Evolutionary conservation across 2,113 vertebrate genomes (phyloP).

Genomic region (Chionomys nivalis): DNA sequence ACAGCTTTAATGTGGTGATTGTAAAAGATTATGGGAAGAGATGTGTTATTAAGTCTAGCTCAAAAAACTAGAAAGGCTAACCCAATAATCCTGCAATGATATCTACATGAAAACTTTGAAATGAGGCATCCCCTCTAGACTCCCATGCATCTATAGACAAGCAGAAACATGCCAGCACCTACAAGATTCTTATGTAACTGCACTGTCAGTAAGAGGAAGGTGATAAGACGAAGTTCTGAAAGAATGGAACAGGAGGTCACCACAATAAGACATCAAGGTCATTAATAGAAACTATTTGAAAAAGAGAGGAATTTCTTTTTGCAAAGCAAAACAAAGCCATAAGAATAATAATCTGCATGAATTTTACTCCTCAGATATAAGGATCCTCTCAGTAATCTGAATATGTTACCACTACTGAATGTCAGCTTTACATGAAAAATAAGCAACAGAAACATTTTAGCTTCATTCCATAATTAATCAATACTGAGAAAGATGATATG

Average conservation of each 20-base stretch:
- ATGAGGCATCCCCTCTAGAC: not conserved
- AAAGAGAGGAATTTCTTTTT: not conserved
- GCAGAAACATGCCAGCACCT: not conserved
- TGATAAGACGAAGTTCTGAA: not conserved
- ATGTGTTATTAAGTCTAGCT: not conserved
- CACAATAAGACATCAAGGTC: not conserved
- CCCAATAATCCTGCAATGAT: not conserved
- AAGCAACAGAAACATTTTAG: not conserved
- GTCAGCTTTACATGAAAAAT: not conserved
- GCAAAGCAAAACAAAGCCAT: not conserved
- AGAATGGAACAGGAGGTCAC: not conserved
- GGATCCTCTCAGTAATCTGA: not conserved
- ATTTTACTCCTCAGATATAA: not conserved
- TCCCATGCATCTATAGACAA: not conserved
- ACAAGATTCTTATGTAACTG: not conserved
- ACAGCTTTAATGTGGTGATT: not conserved
- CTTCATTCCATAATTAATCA: not conserved
- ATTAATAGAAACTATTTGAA: not conserved
- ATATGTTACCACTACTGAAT: not conserved
- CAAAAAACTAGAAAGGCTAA: not conserved
- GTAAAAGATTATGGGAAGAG: not conserved
- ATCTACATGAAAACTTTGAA: not conserved
- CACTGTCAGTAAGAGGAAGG: not conserved
- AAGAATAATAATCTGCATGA: not conserved
- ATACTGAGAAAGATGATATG: not conserved